Evolutionary conservation across 2,113 vertebrate species (phyloP).

Genomic region (Alouatta palliata): DNA sequence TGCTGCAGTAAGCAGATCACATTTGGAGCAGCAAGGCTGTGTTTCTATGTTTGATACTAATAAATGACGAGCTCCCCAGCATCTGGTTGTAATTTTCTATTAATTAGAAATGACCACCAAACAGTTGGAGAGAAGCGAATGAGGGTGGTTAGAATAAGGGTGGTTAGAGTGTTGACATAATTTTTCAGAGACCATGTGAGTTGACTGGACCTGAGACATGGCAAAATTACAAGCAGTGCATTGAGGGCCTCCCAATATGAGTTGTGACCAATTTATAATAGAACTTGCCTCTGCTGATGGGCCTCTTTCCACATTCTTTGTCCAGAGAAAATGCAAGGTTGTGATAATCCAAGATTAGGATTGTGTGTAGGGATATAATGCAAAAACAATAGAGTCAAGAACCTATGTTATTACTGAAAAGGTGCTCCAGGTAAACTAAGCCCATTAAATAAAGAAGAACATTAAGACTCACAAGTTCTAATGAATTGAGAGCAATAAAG

Average conservation of each 20-base stretch:
- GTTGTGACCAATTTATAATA: background rate
- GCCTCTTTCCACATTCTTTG: background rate
- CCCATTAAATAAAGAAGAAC: background rate
- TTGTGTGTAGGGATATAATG: accelerated
- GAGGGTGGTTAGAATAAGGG: background rate
- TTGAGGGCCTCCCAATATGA: background rate
- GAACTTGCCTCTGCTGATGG: background rate
- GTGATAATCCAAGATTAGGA: background rate
- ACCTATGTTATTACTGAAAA: background rate
- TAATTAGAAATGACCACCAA: conserved; percentile 19
- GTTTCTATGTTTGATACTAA: background rate
- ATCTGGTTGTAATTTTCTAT: conserved; percentile 1
- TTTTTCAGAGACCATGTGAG: background rate
- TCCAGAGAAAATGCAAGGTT: background rate
- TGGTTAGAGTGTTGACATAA: background rate
- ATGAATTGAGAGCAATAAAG: background rate
- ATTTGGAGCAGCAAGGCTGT: background rate
- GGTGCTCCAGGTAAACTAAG: background rate
- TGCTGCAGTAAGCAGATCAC: background rate
- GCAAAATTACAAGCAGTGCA: background rate
- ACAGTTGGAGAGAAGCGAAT: background rate
- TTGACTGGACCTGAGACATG: background rate
- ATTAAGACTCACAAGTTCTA: background rate
- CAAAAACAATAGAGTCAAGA: background rate
- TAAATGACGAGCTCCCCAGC: background rate